Evolutionary conservation across 2,888 invertebrate species (phyloP), one percentile per base, ranked within the genome.

Genomic region (Plemyria rubiginata): DNA sequence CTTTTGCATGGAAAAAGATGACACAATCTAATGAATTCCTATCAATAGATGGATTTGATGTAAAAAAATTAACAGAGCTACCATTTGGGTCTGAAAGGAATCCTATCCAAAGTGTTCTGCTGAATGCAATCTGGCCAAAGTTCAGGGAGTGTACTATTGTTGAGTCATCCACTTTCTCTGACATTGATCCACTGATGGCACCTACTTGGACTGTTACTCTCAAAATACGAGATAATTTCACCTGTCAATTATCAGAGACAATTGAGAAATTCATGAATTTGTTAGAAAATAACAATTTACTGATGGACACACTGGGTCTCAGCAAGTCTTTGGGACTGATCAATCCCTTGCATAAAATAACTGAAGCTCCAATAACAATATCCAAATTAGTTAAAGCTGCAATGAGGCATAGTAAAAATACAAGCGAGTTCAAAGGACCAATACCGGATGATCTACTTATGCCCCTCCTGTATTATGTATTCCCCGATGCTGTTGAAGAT

Each of bases 31-130:
- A 90, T 85, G 92, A 92, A 67, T 92, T 90, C 74, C 77, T 92
- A 60, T 92, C 92, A 41, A 87, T 92, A 72, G 92, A 92, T 67
- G 91, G 90, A 4, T 91, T 90, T 84, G 90, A 92, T 86, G 89
- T 92, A 1, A 88, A 86, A 59, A 91, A 90, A 69, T 73, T 90
- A 15, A 85, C 84, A 59, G 90, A 90, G 70, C 90, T 98, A 59
- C 98, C 98, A 0, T 97, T 98, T 90, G 98, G 98, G 41, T 96
- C 97, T 32, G 95, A 95, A 38, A 95, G 95, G 55, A 96, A 98
- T 87, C 97, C 98, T 0, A 93, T 97, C 70, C 96, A 95, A 56
- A 95, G 96, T 82, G 93, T 98, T 29, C 90, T 95, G 66, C 85
- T 98, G 13, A 96, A 96, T 80, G 95, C 97, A 48, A 96, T 96